Conservation (phyloP, 2,113 vertebrate genomes). For the Callorhinus ursinus region DNA sequence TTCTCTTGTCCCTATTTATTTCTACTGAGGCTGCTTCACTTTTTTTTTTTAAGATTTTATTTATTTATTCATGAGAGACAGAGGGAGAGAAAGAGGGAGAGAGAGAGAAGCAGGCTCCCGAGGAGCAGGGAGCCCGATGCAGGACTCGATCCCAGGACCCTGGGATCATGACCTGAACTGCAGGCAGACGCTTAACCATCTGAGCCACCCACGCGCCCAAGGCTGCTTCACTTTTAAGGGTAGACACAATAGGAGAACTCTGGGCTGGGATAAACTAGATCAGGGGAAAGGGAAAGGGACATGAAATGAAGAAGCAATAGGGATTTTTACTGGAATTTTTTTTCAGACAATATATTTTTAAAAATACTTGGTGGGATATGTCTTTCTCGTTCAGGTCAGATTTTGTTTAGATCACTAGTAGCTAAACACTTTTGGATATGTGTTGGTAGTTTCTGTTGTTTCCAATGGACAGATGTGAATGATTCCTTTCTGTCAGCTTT, state of each 20-base stretch:
- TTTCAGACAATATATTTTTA: neutral
- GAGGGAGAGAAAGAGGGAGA: too few relatives aligned
- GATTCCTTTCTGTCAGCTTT: constrained; percentile 61
- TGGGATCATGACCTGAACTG: too few relatives aligned
- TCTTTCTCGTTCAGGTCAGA: constrained; percentile 22
- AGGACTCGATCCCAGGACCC: too few relatives aligned
- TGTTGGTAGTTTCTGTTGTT: constrained; percentile 56
- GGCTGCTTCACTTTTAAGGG: neutral
- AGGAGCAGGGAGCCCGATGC: too few relatives aligned
- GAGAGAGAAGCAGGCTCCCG: too few relatives aligned
- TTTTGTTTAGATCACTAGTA: constrained; percentile 48
- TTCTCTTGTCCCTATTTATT: neutral
- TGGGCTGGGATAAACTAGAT: neutral
- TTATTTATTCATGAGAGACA: too few relatives aligned
- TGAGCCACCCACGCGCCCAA: too few relatives aligned
- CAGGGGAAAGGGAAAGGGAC: neutral
- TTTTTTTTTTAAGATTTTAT: neutral
- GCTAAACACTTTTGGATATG: neutral
- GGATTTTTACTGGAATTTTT: neutral
- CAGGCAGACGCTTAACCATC: too few relatives aligned
- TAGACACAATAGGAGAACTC: neutral
- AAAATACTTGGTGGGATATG: neutral
- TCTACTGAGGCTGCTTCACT: neutral
- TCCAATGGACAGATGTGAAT: constrained; percentile 47
- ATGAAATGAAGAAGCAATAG: neutral